A percentile compares a stretch with the other conserved stretches of the same genome.
phyloP scores from a whole-genome alignment of 2,113 vertebrate genomes.

The Danio rerio region DNA sequence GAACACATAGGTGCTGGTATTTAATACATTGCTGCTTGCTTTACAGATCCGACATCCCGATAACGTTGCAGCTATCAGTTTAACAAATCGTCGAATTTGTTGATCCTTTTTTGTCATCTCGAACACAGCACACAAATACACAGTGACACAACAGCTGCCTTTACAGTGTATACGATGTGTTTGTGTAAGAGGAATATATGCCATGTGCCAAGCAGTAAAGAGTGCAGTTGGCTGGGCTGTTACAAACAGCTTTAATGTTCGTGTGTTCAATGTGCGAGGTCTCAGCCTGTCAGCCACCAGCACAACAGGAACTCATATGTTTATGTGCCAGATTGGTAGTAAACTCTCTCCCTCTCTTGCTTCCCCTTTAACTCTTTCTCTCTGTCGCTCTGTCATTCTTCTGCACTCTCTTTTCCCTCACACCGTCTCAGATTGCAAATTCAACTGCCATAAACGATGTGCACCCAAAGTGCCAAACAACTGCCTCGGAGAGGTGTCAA shows the following conservation, averaged over 20 bases:
- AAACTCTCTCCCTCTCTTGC: conserved; percentile 28
- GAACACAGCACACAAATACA: conserved; percentile 19
- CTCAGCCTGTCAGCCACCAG: conserved; percentile 57
- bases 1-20: background rate
- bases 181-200: conserved; percentile 37
- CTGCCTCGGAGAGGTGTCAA: conserved; percentile 93
- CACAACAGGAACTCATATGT: conserved; percentile 55
- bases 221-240: conserved; percentile 49
- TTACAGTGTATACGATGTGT: conserved; percentile 10
- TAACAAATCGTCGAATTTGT: conserved; percentile 27
- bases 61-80: background rate
- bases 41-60: background rate
- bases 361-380: conserved; percentile 14
- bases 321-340: conserved; percentile 50
- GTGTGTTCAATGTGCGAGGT: conserved; percentile 54
- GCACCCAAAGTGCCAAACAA: conserved; percentile 95
- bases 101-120: conserved; percentile 18
- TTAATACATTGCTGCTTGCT: background rate
- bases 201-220: conserved; percentile 49
- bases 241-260: conserved; percentile 56
- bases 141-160: conserved; percentile 35
- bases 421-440: conserved; percentile 86
- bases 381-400: conserved; percentile 40
- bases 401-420: conserved; percentile 35
- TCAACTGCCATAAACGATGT: conserved; percentile 98